Conservation (phyloP, 2,113 vertebrate genomes). For the Gavialis gangeticus region DNA sequence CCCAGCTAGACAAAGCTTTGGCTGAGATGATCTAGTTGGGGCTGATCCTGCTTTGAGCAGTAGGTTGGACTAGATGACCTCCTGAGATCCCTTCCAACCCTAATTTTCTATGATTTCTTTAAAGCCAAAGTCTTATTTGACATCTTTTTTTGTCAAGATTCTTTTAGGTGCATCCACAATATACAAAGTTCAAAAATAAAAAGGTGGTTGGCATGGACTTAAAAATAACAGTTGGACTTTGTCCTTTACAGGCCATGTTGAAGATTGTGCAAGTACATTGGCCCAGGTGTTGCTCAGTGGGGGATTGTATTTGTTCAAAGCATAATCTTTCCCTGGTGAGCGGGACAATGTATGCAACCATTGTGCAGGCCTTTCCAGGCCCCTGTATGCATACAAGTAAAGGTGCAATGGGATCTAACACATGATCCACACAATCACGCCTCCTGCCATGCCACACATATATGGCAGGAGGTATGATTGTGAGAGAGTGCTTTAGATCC, state of each 20-base stretch:
- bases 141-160: not conserved
- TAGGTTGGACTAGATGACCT: no score
- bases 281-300: not conserved
- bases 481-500: no score
- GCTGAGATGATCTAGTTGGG: no score
- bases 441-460: no score
- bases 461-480: no score
- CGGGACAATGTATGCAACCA: rapidly evolving
- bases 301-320: not conserved
- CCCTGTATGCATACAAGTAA: no score
- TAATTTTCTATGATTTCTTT: not conserved
- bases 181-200: not conserved
- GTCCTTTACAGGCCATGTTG: not conserved
- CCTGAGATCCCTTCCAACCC: no score
- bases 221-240: not conserved
- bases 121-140: not conserved
- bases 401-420: no score
- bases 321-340: not conserved
- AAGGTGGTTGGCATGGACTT: not conserved
- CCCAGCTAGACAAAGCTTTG: no score
- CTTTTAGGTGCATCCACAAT: not conserved
- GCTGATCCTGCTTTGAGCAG: no score
- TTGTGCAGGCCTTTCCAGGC: not conserved
- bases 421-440: no score
- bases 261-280: not conserved